Percentiles rank a stretch among this genome's conserved stretches.
phyloP scores from a whole-genome alignment of 1,140 invertebrate genomes.

The Araneus ventricosus region DNA sequence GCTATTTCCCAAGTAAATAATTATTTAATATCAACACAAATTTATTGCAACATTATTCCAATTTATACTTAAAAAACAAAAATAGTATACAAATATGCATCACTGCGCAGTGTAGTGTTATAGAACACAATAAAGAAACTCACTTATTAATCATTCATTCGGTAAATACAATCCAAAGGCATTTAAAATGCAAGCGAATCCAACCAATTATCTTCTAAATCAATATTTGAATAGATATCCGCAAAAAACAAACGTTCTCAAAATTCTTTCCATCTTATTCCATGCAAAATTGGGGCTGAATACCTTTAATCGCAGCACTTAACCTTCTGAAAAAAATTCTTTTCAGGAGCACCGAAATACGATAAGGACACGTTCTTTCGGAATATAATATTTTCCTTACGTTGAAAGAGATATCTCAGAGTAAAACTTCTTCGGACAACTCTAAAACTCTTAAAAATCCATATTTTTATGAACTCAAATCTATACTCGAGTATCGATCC shows the following conservation, averaged over 20 bases:
- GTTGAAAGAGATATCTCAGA: background rate
- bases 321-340: background rate
- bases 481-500: background rate
- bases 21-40: no score
- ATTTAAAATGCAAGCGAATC: no score
- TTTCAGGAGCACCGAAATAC: background rate
- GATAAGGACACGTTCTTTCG: background rate
- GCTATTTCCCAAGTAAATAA: no score
- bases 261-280: background rate
- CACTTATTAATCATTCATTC: no score
- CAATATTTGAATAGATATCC: background rate
- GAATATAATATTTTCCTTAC: background rate
- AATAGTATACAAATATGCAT: no score
- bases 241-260: background rate
- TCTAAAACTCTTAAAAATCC: background rate
- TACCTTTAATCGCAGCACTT: slow-evolving; percentile 1
- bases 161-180: no score
- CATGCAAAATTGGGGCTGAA: background rate
- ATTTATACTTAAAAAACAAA: no score
- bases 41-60: no score
- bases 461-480: slow-evolving; percentile 27
- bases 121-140: no score
- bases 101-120: no score
- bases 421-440: background rate
- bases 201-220: background rate